Conservation (phyloP, 35 echinoderm and acorn worm genomes). For the Heliocidaris erythrogramma region DNA sequence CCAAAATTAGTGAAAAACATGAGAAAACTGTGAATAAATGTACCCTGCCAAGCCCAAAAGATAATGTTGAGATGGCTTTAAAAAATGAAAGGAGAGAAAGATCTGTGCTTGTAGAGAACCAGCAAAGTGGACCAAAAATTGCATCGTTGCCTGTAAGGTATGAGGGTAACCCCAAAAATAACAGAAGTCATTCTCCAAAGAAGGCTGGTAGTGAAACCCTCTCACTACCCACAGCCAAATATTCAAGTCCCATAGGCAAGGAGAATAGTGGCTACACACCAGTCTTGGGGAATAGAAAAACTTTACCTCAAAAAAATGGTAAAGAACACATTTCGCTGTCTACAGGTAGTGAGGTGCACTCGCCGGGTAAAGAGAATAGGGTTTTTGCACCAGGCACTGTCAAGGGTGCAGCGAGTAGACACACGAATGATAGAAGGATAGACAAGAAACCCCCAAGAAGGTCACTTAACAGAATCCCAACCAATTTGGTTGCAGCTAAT, state of each 20-base stretch:
- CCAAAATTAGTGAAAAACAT: neutral
- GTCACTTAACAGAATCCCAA: conserved; percentile 55
- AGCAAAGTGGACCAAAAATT: neutral
- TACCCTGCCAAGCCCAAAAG: neutral
- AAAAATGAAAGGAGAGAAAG: neutral
- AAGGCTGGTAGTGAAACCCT: neutral
- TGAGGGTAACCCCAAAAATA: neutral
- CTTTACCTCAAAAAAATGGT: neutral
- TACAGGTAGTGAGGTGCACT: neutral
- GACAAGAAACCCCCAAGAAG: conserved; percentile 55
- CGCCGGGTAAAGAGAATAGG: conserved; percentile 43
- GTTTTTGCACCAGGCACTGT: conserved; percentile 27
- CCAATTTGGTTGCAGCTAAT: conserved; percentile 54
- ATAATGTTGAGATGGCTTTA: neutral
- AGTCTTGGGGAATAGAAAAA: neutral
- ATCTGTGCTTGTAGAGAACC: neutral
- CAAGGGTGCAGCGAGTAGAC: neutral
- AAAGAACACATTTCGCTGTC: neutral
- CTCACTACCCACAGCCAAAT: neutral
- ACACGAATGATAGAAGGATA: neutral
- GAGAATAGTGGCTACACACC: neutral
- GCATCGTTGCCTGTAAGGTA: neutral
- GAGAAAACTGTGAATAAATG: neutral
- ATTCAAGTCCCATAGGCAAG: neutral
- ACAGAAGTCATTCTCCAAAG: neutral